Percentiles rank a stretch among this genome's conserved stretches.
Evolutionary conservation across 2,888 invertebrate species (phyloP).

Genomic region (Perdita meconis): DNA sequence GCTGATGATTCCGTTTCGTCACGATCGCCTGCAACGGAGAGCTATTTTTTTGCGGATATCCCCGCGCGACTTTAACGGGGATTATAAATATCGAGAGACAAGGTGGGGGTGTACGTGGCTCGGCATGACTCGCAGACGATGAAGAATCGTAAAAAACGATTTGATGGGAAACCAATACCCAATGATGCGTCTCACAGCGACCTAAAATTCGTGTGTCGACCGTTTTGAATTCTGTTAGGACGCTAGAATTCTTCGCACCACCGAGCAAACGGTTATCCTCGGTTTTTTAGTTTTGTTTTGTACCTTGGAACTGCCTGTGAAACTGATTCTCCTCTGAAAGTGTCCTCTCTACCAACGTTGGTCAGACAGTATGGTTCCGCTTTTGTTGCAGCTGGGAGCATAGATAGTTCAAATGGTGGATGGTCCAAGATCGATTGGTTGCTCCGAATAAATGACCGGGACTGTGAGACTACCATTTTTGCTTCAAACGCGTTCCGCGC

Average conservation of each 20-base stretch:
- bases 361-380: too few relatives aligned
- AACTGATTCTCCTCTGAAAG: neutral
- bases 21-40: constrained; percentile 28
- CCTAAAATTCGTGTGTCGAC: constrained; percentile 57
- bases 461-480: constrained; percentile 22
- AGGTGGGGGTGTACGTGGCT: constrained; percentile 24
- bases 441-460: constrained; percentile 39
- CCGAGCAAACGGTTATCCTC: constrained; percentile 21
- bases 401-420: neutral
- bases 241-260: constrained; percentile 35
- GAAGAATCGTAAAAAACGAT: constrained; percentile 54
- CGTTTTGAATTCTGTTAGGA: constrained; percentile 29
- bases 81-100: constrained; percentile 63
- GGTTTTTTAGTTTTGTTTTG: neutral
- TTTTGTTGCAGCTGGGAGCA: neutral
- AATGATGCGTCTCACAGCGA: constrained; percentile 60
- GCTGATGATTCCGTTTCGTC: neutral
- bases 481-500: constrained; percentile 34
- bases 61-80: constrained; percentile 54
- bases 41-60: constrained; percentile 20
- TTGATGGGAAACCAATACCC: constrained; percentile 74
- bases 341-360: too few relatives aligned
- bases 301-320: neutral
- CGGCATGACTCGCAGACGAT: constrained; percentile 20
- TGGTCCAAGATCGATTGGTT: constrained; percentile 13